Conservation (phyloP, 2,113 vertebrate species). For the Chaenogobius annularis region DNA sequence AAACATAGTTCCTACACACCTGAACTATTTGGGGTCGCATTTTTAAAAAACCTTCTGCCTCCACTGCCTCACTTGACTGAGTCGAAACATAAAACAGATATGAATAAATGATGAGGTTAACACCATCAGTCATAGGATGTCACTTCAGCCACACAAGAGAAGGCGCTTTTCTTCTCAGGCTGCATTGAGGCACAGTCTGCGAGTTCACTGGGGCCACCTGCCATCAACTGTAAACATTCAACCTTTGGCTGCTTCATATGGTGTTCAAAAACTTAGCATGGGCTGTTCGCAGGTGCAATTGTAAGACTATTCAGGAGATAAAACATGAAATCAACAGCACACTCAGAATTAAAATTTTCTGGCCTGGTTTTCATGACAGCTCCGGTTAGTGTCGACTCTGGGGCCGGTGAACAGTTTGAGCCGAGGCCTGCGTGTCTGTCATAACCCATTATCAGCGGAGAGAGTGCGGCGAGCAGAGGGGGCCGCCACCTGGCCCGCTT, state of each 20-base stretch:
- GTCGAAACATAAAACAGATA: slow-evolving; percentile 25
- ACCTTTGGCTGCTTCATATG: slow-evolving; percentile 5
- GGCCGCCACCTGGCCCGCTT: slow-evolving; percentile 43
- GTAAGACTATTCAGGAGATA: slow-evolving; percentile 28
- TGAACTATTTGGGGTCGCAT: not conserved
- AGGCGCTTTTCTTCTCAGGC: slow-evolving; percentile 1
- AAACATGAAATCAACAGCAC: slow-evolving; percentile 16
- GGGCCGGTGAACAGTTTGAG: slow-evolving; percentile 30
- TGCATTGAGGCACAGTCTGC: not conserved
- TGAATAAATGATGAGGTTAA: slow-evolving; percentile 26
- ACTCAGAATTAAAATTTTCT: too few relatives aligned
- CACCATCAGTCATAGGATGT: slow-evolving; percentile 19
- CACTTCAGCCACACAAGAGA: slow-evolving; percentile 4
- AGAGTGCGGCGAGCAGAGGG: slow-evolving; percentile 29
- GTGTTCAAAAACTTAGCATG: slow-evolving; percentile 39
- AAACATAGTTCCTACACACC: not conserved
- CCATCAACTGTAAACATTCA: slow-evolving; percentile 7
- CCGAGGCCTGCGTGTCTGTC: slow-evolving; percentile 38
- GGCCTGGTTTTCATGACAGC: too few relatives aligned
- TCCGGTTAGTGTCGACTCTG: too few relatives aligned
- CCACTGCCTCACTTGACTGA: not conserved
- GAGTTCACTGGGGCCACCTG: not conserved
- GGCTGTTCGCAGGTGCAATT: slow-evolving; percentile 7
- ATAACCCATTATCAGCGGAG: slow-evolving; percentile 33
- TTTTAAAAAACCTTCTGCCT: not conserved